phyloP scores from a whole-genome alignment of 2,888 invertebrate species.

The Plutella xylostella region DNA sequence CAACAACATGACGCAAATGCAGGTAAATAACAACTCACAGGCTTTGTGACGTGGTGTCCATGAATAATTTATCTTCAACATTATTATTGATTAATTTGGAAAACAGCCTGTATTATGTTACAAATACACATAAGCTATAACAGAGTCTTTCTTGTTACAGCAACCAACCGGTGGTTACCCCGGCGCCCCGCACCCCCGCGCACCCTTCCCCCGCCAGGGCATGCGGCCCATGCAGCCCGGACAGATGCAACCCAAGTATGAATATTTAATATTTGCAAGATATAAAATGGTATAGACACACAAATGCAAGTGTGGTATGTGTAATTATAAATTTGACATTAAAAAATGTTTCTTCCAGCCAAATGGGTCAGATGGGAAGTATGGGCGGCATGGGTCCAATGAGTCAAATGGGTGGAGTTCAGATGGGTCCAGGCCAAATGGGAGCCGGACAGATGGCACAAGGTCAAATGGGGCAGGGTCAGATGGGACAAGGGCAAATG shows the following conservation, averaged over 20 bases:
- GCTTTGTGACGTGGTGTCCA: background rate
- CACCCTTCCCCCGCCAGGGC: constrained; percentile 49
- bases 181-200: constrained; percentile 48
- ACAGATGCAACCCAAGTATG: constrained; percentile 60
- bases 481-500: constrained; percentile 55
- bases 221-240: constrained; percentile 62
- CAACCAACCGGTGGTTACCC: constrained; percentile 43
- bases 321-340: too few relatives aligned
- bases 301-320: too few relatives aligned
- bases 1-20: constrained; percentile 66
- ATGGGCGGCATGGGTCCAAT: constrained; percentile 53
- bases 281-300: too few relatives aligned
- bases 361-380: constrained; percentile 59
- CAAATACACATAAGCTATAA: too few relatives aligned
- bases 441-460: constrained; percentile 43
- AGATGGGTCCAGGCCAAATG: constrained; percentile 51
- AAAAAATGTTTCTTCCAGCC: constrained; percentile 31
- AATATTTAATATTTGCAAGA: too few relatives aligned
- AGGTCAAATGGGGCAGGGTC: constrained; percentile 44
- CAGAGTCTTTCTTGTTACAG: background rate
- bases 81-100: too few relatives aligned
- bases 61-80: too few relatives aligned
- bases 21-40: constrained; percentile 27
- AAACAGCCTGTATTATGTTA: too few relatives aligned
- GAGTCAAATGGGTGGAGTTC: constrained; percentile 51